Evolutionary conservation across 2,888 invertebrate species (phyloP).

Genomic region (Dioctria rufipes): DNA sequence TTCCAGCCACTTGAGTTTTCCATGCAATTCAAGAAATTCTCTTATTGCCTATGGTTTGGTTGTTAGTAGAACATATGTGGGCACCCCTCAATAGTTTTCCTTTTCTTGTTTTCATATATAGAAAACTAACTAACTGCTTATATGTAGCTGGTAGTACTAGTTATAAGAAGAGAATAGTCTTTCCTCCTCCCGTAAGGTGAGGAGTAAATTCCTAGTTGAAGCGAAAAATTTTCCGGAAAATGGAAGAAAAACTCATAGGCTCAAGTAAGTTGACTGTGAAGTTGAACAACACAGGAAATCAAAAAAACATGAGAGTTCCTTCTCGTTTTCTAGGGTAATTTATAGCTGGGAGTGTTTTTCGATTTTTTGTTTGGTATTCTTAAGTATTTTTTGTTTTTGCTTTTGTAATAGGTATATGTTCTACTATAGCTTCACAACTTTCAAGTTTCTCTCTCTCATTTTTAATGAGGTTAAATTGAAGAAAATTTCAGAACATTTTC

Average conservation of each 20-base stretch:
- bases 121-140: too few species aligned
- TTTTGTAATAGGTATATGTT: not conserved
- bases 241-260: slow-evolving; percentile 48
- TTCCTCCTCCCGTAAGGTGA: not conserved
- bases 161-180: slow-evolving; percentile 25
- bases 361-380: slow-evolving; percentile 16
- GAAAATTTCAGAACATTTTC: not conserved
- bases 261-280: slow-evolving; percentile 43
- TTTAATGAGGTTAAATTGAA: not conserved
- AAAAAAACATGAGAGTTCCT: slow-evolving; percentile 27
- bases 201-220: slow-evolving; percentile 40
- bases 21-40: slow-evolving; percentile 30
- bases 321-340: slow-evolving; percentile 29
- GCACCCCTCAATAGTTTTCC: slow-evolving; percentile 30
- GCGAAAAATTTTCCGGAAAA: slow-evolving; percentile 45
- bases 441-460: not conserved
- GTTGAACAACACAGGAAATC: slow-evolving; percentile 43
- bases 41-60: slow-evolving; percentile 23
- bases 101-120: slow-evolving; percentile 30
- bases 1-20: slow-evolving; percentile 41
- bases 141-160: too few species aligned
- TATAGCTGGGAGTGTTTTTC: slow-evolving; percentile 26
- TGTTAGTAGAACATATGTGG: slow-evolving; percentile 36
- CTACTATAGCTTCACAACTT: too few species aligned
- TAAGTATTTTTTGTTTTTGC: not conserved